Evolutionary conservation across 2,888 invertebrate genomes (phyloP).

Genomic region (Drosophila paramelanica): DNA sequence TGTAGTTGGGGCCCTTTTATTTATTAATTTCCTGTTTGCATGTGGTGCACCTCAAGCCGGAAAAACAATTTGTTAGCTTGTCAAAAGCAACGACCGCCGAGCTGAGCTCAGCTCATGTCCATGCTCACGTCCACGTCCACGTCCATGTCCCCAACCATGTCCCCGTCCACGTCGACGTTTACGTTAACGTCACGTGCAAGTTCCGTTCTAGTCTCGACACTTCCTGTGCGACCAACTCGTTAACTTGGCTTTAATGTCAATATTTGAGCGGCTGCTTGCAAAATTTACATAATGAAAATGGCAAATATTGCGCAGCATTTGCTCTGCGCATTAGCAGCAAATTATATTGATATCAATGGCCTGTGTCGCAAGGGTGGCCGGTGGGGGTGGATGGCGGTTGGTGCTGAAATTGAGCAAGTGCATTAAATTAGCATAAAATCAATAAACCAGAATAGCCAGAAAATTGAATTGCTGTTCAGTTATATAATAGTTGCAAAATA

Average conservation of each 20-base stretch:
- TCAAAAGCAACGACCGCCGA: constrained; percentile 64
- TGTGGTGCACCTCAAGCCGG: constrained; percentile 79
- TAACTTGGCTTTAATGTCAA: constrained; percentile 65
- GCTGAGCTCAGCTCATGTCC: constrained; percentile 31
- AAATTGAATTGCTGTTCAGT: constrained; percentile 27
- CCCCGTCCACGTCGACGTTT: constrained; percentile 8
- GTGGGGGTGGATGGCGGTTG: neutral
- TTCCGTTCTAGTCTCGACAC: constrained; percentile 47
- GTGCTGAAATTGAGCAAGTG: constrained; percentile 44
- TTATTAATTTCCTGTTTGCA: constrained; percentile 80
- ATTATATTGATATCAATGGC: constrained; percentile 68
- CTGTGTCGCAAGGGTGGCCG: neutral
- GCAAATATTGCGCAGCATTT: constrained; percentile 66
- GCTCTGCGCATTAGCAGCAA: constrained; percentile 66
- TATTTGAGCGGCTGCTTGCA: constrained; percentile 47
- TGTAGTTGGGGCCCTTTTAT: constrained; percentile 55
- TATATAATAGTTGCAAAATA: constrained; percentile 52
- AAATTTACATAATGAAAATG: constrained; percentile 71
- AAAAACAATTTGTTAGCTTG: constrained; percentile 80
- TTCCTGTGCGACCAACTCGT: constrained; percentile 55
- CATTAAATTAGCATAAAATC: constrained; percentile 79
- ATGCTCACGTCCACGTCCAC: constrained; percentile 1
- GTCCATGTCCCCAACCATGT: constrained; percentile 4
- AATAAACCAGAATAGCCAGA: constrained; percentile 42
- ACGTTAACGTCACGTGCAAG: constrained; percentile 43